Percentiles rank a stretch among this genome's conserved stretches.
phyloP scores from a whole-genome alignment of 2,888 invertebrate species.

The Lasioglossum zephyrum region DNA sequence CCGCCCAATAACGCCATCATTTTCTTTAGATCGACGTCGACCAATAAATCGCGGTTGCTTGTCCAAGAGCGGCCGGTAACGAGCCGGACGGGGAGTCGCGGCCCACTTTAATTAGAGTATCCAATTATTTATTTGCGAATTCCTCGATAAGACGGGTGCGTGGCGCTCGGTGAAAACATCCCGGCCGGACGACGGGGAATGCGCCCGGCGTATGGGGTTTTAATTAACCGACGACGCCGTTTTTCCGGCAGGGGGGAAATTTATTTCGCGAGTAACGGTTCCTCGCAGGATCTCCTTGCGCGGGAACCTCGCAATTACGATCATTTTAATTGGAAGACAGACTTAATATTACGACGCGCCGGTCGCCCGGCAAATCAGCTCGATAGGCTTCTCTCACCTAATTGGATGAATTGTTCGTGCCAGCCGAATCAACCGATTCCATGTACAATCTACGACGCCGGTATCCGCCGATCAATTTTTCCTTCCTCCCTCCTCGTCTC shows the following conservation, averaged over 20 bases:
- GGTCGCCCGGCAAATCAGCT: not conserved
- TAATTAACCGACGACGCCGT: conserved; percentile 39
- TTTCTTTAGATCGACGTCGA: conserved; percentile 19
- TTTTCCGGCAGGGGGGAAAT: conserved; percentile 45
- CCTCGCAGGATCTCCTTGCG: not conserved
- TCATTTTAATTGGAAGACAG: conserved; percentile 28
- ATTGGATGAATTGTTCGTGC: conserved; percentile 21
- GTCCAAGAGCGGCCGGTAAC: conserved; percentile 11
- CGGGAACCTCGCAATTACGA: conserved; percentile 25
- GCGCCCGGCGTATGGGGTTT: conserved; percentile 14
- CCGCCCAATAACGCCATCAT: conserved; percentile 32
- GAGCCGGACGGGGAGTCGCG: conserved; percentile 19
- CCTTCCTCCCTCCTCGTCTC: not conserved
- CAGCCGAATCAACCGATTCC: not conserved
- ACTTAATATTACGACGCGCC: conserved; percentile 19
- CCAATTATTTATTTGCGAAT: conserved; percentile 53
- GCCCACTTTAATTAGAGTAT: conserved; percentile 46
- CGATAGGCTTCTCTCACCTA: conserved; percentile 10
- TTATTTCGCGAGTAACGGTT: conserved; percentile 39
- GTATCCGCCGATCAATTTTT: not conserved
- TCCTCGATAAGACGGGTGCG: conserved; percentile 34
- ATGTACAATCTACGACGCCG: not conserved
- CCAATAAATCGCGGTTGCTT: conserved; percentile 28
- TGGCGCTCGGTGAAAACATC: conserved; percentile 20
- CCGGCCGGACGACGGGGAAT: conserved; percentile 12